phyloP scores from a whole-genome alignment of 1,140 invertebrate species.

The Eumaeus atala region DNA sequence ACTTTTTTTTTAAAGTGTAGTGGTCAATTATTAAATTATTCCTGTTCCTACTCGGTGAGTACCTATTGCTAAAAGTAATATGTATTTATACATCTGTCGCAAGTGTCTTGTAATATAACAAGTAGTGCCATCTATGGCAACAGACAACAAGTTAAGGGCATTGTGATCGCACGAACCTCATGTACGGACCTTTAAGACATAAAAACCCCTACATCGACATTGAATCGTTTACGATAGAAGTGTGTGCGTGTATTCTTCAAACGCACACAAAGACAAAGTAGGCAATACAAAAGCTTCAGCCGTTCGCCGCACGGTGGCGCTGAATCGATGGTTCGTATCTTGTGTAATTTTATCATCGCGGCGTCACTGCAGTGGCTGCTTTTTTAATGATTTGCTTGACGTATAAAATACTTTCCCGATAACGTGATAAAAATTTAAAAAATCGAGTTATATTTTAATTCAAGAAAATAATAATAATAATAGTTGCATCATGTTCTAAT shows the following conservation, averaged over 20 bases:
- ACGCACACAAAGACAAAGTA: conserved; percentile 54
- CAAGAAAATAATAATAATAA: too few species aligned
- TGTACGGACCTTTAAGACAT: conserved; percentile 54
- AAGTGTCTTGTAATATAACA: conserved; percentile 32
- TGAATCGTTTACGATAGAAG: conserved; percentile 35
- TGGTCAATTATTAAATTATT: neutral
- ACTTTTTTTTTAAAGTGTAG: neutral
- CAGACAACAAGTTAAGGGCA: conserved; percentile 48
- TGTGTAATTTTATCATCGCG: neutral
- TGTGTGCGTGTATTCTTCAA: conserved; percentile 46
- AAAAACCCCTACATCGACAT: conserved; percentile 50
- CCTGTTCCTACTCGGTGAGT: neutral
- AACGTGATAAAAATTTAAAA: too few species aligned
- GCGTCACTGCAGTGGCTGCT: too few species aligned
- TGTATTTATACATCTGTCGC: too few species aligned
- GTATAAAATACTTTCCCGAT: too few species aligned
- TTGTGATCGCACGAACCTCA: conserved; percentile 39
- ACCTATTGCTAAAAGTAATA: conserved; percentile 6
- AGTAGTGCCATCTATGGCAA: conserved; percentile 60
- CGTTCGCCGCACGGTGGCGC: conserved; percentile 65
- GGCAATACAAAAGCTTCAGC: conserved; percentile 64
- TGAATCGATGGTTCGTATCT: conserved; percentile 46
- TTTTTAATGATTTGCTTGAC: too few species aligned
- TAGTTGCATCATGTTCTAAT: too few species aligned
- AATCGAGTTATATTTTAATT: too few species aligned